phyloP scores from a whole-genome alignment of 1,140 invertebrate genomes.

The Sarcophaga peregrina region DNA sequence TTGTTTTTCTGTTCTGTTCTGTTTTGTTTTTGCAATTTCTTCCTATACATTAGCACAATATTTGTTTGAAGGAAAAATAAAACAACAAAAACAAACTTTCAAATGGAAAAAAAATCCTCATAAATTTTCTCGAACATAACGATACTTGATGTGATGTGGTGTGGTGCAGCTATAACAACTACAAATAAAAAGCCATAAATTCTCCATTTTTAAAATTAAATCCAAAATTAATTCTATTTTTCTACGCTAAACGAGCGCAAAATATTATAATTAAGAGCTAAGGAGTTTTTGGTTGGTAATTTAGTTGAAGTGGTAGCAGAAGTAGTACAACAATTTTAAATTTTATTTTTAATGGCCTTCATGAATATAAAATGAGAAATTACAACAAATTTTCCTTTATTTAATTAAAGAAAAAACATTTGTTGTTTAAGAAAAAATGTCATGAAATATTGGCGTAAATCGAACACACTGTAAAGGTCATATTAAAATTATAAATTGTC shows the following conservation, averaged over 20 bases:
- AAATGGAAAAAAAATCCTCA: not conserved
- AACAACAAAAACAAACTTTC: not conserved
- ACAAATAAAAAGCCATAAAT: conserved; percentile 21
- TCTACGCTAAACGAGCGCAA: not conserved
- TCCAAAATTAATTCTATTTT: not conserved
- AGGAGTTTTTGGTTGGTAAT: not conserved
- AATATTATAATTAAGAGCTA: not conserved
- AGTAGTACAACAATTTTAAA: too few species aligned
- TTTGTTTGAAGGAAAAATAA: not conserved
- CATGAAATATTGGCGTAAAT: too few species aligned
- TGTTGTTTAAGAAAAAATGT: too few species aligned
- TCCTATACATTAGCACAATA: not conserved
- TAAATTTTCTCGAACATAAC: not conserved
- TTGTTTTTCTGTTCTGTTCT: not conserved
- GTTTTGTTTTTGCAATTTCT: too few species aligned
- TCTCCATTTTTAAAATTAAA: not conserved
- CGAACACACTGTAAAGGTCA: too few species aligned
- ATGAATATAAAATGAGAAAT: too few species aligned
- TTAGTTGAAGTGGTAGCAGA: too few species aligned
- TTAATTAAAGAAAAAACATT: too few species aligned
- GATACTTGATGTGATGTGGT: not conserved
- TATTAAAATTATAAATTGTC: too few species aligned
- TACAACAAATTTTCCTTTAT: too few species aligned
- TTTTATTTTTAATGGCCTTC: too few species aligned
- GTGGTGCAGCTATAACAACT: not conserved